A percentile compares a stretch with the other conserved stretches of the same genome.
phyloP scores from a whole-genome alignment of 2,113 vertebrate species.

The Phrynosoma blainvillii region DNA sequence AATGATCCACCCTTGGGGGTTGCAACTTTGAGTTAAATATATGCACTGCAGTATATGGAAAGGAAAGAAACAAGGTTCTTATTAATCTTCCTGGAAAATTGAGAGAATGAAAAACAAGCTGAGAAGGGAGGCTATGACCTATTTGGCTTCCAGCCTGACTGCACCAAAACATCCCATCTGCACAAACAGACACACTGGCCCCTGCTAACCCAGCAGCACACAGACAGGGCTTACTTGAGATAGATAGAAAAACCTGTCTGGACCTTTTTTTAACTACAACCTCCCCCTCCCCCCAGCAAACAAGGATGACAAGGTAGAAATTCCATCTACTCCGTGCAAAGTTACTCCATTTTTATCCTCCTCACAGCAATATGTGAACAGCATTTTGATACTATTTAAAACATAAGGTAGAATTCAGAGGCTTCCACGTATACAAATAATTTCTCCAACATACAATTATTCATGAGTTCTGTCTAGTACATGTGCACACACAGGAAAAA shows the following conservation, averaged over 20 bases:
- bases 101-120: conserved; percentile 1
- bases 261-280: neutral
- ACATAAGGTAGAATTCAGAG: neutral
- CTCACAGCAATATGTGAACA: neutral
- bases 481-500: too few relatives aligned
- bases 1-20: neutral
- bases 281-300: neutral
- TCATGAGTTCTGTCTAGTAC: neutral
- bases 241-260: neutral
- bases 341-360: neutral
- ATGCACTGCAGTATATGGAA: neutral
- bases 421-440: neutral
- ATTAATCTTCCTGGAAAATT: neutral
- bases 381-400: neutral
- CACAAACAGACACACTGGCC: conserved; percentile 4
- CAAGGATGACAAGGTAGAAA: neutral
- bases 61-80: neutral
- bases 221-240: neutral
- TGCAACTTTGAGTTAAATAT: neutral
- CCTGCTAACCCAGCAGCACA: neutral
- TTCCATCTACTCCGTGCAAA: neutral
- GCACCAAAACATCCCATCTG: conserved; percentile 8
- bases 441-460: neutral
- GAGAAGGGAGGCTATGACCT: conserved; percentile 7
- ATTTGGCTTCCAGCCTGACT: neutral